Conservation (phyloP, 1,140 invertebrate genomes). For the Batillaria attramentaria region DNA sequence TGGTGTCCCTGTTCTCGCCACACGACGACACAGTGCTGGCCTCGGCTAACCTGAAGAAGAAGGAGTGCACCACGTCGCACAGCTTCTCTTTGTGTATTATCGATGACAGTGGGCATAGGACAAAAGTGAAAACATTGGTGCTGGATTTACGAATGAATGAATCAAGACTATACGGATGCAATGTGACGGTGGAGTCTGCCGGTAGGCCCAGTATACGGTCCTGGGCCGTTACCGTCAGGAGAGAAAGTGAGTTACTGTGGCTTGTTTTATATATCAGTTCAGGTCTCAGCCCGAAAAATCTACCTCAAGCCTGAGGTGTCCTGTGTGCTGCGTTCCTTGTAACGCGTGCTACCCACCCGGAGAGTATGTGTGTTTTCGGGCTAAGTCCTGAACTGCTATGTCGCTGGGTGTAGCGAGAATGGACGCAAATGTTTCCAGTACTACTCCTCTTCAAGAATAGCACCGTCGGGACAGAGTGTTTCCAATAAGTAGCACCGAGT, state of each 20-base stretch:
- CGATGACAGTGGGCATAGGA: constrained; percentile 15
- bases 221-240: background rate
- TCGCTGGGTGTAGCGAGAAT: too few species aligned
- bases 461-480: too few species aligned
- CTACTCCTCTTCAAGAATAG: too few species aligned
- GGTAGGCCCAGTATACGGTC: background rate
- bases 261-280: too few species aligned
- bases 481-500: too few species aligned
- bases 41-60: constrained; percentile 27
- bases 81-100: constrained; percentile 28
- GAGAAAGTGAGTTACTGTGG: constrained; percentile 8
- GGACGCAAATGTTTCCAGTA: too few species aligned
- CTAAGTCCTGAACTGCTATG: too few species aligned
- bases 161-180: constrained; percentile 14
- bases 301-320: too few species aligned
- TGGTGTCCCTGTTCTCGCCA: constrained; percentile 6
- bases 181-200: background rate
- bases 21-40: background rate
- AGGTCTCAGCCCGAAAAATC: too few species aligned
- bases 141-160: constrained; percentile 5
- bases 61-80: constrained; percentile 25
- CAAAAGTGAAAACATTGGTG: constrained; percentile 17
- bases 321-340: too few species aligned
- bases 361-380: too few species aligned
- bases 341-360: too few species aligned